A percentile compares a stretch with the other conserved stretches of the same genome.
Conservation (phyloP, 2,888 invertebrate genomes). For the Sarcophaga carnaria region DNA sequence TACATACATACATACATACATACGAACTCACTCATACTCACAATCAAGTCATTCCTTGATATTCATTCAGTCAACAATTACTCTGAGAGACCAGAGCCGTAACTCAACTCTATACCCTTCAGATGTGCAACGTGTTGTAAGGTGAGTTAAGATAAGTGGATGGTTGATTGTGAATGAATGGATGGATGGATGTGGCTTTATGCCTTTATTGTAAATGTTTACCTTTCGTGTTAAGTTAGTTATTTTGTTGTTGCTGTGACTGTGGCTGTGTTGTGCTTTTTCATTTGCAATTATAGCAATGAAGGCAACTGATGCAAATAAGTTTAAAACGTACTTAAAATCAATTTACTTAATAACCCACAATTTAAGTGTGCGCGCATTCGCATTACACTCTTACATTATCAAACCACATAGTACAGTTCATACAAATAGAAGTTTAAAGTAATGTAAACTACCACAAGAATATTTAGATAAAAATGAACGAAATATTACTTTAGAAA, state of each 20-base stretch:
- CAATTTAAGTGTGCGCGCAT: slow-evolving; percentile 79
- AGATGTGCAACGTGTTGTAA: slow-evolving; percentile 43
- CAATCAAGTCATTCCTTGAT: not conserved
- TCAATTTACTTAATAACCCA: slow-evolving; percentile 82
- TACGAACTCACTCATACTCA: not conserved
- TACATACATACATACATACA: slow-evolving; percentile 18
- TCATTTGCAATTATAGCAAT: slow-evolving; percentile 21
- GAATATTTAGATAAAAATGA: not conserved
- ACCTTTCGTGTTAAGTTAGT: slow-evolving; percentile 61
- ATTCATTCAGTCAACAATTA: slow-evolving; percentile 16
- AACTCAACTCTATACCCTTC: slow-evolving; percentile 20
- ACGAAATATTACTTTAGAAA: not conserved
- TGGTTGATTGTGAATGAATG: slow-evolving; percentile 42
- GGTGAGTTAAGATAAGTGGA: slow-evolving; percentile 47
- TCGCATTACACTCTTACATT: slow-evolving; percentile 66
- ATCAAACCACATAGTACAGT: slow-evolving; percentile 25
- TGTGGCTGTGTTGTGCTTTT: slow-evolving; percentile 19
- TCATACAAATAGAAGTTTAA: not conserved
- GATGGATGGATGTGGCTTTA: slow-evolving; percentile 33
- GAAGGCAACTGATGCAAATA: slow-evolving; percentile 71
- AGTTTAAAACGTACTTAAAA: slow-evolving; percentile 81
- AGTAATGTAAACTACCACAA: not conserved
- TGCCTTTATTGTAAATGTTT: slow-evolving; percentile 59
- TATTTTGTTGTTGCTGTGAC: slow-evolving; percentile 13
- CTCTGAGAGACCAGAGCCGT: slow-evolving; percentile 16